A percentile compares a stretch with the other conserved stretches of the same genome.
phyloP scores from a whole-genome alignment of 92 coral and sea anemone genomes.

The Porites divaricata region DNA sequence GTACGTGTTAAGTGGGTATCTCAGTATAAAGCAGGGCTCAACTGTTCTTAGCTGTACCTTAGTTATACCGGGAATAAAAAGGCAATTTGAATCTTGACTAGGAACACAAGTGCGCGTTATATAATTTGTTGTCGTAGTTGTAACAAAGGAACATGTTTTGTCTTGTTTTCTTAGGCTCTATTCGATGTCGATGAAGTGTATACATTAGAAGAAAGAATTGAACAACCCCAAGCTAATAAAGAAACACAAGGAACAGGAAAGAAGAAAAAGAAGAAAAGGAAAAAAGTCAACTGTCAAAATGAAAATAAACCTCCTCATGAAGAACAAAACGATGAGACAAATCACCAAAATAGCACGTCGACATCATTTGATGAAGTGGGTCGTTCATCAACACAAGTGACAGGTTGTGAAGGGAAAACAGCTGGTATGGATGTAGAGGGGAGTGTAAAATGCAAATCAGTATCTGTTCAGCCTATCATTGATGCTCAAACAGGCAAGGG shows the following conservation, averaged over 20 bases:
- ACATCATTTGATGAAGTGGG: background rate
- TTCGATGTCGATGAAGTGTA: slow-evolving; percentile 98
- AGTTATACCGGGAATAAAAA: too few species aligned
- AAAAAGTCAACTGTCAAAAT: background rate
- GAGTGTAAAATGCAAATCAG: background rate
- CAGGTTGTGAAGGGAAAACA: background rate
- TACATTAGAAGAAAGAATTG: slow-evolving; percentile 79
- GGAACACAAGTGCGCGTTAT: too few species aligned
- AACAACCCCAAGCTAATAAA: slow-evolving; percentile 58
- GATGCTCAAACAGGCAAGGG: background rate
- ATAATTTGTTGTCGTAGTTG: too few species aligned
- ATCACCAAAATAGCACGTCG: background rate
- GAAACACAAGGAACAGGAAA: slow-evolving; percentile 13
- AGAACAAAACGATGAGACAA: background rate
- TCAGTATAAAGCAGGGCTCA: too few species aligned
- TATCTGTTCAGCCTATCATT: background rate
- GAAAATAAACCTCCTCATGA: slow-evolving; percentile 21
- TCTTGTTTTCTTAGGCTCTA: slow-evolving; percentile 71
- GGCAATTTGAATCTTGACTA: too few species aligned
- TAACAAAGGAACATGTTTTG: background rate
- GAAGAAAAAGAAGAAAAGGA: slow-evolving; percentile 38
- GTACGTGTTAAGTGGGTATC: too few species aligned
- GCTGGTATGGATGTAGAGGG: background rate
- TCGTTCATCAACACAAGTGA: background rate
- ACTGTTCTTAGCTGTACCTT: too few species aligned